These are phyloP conservation scores for Drosophila maculinotata DNA, from an alignment of 2,888 invertebrate species.

Conservation along the genomic window DNA sequence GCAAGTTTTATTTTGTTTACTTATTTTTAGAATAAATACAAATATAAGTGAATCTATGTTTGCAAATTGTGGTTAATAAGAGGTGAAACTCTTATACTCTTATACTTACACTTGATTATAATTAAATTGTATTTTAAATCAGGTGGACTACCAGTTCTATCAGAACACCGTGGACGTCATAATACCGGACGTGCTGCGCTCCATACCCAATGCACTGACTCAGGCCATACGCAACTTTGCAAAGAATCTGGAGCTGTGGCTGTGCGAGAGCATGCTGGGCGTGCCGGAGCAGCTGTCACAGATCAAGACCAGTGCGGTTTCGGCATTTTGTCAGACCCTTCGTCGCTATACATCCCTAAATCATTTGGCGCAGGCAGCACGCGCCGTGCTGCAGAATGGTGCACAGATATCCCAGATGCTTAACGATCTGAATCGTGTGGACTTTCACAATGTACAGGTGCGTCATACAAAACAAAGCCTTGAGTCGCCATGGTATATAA, in stretches of 20 bases:
- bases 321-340: slow-evolving; percentile 96
- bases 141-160: slow-evolving; percentile 96
- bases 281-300: slow-evolving; percentile 93
- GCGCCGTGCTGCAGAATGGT: slow-evolving; percentile 97
- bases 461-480: too few species aligned
- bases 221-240: slow-evolving; percentile 97
- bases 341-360: slow-evolving; percentile 98
- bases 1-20: too few species aligned
- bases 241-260: slow-evolving; percentile 95
- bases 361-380: slow-evolving; percentile 94
- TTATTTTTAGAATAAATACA: too few species aligned
- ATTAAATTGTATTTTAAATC: not conserved
- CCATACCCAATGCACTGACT: slow-evolving; percentile 96
- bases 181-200: slow-evolving; percentile 97
- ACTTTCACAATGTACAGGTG: slow-evolving; percentile 98
- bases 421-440: slow-evolving; percentile 97
- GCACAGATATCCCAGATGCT: slow-evolving; percentile 98
- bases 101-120: too few species aligned
- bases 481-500: too few species aligned
- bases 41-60: too few species aligned
- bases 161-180: slow-evolving; percentile 98
- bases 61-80: too few species aligned
- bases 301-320: slow-evolving; percentile 93
- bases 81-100: too few species aligned
- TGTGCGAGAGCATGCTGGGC: slow-evolving; percentile 93